Percentiles rank a stretch among this genome's conserved stretches.
These are phyloP conservation scores for Campoletis raptor DNA, from an alignment of 2,888 invertebrate genomes.

Conservation along the genomic window DNA sequence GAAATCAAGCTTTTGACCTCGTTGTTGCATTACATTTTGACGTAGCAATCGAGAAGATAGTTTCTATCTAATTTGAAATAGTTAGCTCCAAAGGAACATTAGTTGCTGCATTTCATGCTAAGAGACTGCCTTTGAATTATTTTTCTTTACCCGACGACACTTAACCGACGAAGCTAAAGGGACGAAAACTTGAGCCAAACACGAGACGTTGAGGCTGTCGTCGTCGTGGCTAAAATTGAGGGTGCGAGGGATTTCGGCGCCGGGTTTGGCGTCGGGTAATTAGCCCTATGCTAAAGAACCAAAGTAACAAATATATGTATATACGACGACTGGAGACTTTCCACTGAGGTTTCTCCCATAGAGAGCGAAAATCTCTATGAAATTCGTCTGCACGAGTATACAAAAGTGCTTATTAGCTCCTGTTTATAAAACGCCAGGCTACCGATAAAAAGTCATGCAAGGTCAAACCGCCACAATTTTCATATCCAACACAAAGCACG, in stretches of 20 bases:
- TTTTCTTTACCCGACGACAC: constrained; percentile 45
- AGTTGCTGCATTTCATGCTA: constrained; percentile 48
- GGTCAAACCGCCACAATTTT: constrained; percentile 81
- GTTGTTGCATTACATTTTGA: background rate
- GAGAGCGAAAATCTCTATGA: constrained; percentile 64
- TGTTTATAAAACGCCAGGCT: constrained; percentile 86
- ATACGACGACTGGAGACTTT: background rate
- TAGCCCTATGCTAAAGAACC: constrained; percentile 73
- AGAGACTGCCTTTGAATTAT: constrained; percentile 49
- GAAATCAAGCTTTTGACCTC: background rate
- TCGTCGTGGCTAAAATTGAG: constrained; percentile 44
- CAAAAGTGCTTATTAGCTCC: constrained; percentile 45
- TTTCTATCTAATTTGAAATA: constrained; percentile 35
- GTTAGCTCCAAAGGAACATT: constrained; percentile 44
- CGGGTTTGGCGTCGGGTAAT: constrained; percentile 76
- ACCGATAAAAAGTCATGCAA: constrained; percentile 86
- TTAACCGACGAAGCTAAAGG: constrained; percentile 35
- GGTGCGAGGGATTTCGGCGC: constrained; percentile 62
- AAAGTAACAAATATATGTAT: constrained; percentile 10
- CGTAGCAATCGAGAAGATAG: constrained; percentile 1
- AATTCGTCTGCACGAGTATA: constrained; percentile 14
- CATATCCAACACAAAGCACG: background rate
- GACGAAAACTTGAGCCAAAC: constrained; percentile 46
- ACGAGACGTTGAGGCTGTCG: constrained; percentile 41
- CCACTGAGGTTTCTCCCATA: constrained; percentile 59